Base-by-base conservation (phyloP, 2,797 vertebrate species). In the Hephaestus fuliginosus region DNA sequence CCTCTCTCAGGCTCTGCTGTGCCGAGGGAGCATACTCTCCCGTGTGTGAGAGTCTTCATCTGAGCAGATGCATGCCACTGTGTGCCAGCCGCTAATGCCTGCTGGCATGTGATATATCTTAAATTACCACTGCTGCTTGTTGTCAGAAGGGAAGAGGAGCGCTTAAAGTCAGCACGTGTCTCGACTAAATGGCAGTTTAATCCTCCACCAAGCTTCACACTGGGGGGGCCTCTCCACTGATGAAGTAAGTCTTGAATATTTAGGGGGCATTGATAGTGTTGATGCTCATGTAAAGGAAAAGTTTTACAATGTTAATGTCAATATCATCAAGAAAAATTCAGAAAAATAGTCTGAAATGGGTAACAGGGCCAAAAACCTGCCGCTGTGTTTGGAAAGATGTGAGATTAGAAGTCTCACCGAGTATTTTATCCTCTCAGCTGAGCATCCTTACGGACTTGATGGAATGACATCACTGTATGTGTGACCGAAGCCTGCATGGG, bases 41-140 rank as follows among this genome's bases (percentile, higher is more conserved):
- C 1, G 53, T 36, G 52, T 75, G 72, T 70, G 72, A 51, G 44
- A 83, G 75, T 72, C 63, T 80, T 87, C 63, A 22, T 73, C 69
- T 56, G 78, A 86, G 72, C 84, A 84, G 84, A 88, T 83, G 83
- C 81, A 55, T 70, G 76, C 79, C 81, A 36, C 84, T 60, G 79
- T 83, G 63, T 63, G 73, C 80, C 74, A 78, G 76, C 73, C 17
- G 1, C 70, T 88, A 63, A 81, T 76, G 63, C 82, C 56, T 84
- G 55, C 57, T 76, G 81, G 79, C 83, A 75, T 83, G 64, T 74
- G 76, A 68, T 82, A 76, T 66, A 46, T 80, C 81, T 78, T 64
- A 84, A 84, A 88, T 85, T 74, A 78, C 73, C 69, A 56, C 72
- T 60, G 46, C 79, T 78, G 82, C 76, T 85, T 44, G 12, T 67